These are phyloP conservation scores for Chironomus tentans DNA, from an alignment of 2,888 invertebrate genomes.

Conservation along the genomic window DNA sequence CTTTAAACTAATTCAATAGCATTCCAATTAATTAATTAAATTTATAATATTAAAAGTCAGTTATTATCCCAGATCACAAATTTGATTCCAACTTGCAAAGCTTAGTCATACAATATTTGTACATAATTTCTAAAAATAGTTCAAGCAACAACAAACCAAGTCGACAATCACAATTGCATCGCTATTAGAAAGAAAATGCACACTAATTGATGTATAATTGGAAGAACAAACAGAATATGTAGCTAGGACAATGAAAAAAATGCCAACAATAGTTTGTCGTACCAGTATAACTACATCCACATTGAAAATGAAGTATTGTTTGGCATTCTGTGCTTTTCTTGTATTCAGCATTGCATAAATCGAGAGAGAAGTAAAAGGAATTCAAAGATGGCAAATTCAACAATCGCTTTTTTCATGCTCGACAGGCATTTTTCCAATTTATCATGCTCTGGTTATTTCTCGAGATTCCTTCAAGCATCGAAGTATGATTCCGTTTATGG, in stretches of 20 bases:
- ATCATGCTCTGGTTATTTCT: conserved; percentile 2
- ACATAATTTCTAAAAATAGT: too few species aligned
- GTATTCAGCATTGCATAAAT: background rate
- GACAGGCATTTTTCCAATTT: background rate
- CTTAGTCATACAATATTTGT: too few species aligned
- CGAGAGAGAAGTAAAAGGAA: background rate
- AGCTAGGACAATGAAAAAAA: background rate
- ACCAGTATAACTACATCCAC: background rate
- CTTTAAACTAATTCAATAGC: too few species aligned
- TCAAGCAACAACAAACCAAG: too few species aligned
- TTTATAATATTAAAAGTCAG: too few species aligned
- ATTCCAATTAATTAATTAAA: too few species aligned
- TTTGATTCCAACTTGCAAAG: too few species aligned
- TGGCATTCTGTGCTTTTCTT: background rate
- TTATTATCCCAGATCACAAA: too few species aligned
- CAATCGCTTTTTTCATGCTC: conserved; percentile 2
- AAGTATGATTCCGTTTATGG: background rate
- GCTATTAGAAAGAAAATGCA: too few species aligned
- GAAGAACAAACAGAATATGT: background rate
- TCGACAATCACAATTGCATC: too few species aligned
- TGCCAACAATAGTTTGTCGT: background rate
- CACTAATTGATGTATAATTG: background rate
- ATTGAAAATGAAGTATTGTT: background rate
- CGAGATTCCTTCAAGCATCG: background rate
- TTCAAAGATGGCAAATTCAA: background rate